Evolutionary conservation across 2,888 invertebrate genomes (phyloP).

Genomic region (Mantis religiosa): DNA sequence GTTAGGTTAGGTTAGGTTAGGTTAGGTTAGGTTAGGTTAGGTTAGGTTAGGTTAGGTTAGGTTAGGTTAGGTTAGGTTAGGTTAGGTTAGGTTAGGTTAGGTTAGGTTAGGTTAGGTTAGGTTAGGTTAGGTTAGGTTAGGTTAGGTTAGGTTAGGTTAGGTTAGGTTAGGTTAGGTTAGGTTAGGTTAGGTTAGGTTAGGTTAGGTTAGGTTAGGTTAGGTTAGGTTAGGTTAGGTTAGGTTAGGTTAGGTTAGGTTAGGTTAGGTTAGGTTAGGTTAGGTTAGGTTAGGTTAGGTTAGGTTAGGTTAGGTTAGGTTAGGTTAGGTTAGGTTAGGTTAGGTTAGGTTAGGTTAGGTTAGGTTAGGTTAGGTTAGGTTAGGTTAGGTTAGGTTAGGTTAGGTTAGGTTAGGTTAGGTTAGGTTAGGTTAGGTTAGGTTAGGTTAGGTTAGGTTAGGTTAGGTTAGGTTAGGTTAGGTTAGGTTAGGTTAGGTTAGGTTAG

Average conservation of each 20-base stretch:
- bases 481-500: conserved; percentile 1
- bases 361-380: conserved; percentile 37
- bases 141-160: conserved; percentile 35
- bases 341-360: conserved; percentile 38
- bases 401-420: conserved; percentile 36
- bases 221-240: conserved; percentile 34
- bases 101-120: conserved; percentile 34
- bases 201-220: conserved; percentile 35
- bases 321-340: conserved; percentile 34
- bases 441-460: conserved; percentile 22
- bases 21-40: conserved; percentile 2
- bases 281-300: conserved; percentile 37
- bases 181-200: conserved; percentile 35
- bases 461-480: conserved; percentile 26
- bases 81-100: conserved; percentile 35
- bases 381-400: conserved; percentile 35
- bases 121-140: conserved; percentile 35
- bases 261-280: conserved; percentile 33
- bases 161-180: conserved; percentile 34
- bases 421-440: conserved; percentile 35
- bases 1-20: not conserved
- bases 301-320: conserved; percentile 34
- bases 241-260: conserved; percentile 19
- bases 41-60: conserved; percentile 11
- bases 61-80: conserved; percentile 14